Evolutionary conservation across 2,797 vertebrate species (phyloP).

Genomic region (Saxicola maurus): DNA sequence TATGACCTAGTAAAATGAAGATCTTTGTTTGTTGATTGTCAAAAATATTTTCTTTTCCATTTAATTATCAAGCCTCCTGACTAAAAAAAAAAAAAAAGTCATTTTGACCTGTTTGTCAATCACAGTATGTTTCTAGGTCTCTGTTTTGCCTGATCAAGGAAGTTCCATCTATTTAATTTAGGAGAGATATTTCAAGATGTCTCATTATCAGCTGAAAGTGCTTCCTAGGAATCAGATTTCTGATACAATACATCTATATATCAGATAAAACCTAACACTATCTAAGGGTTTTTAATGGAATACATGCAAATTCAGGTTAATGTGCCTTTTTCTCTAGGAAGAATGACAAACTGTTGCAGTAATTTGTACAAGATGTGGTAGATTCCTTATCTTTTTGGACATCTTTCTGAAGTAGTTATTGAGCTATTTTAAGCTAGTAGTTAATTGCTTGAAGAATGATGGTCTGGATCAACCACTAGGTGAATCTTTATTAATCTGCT

Average conservation of each 20-base stretch:
- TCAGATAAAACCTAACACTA: neutral
- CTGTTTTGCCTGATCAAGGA: neutral
- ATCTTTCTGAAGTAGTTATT: neutral
- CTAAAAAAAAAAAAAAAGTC: neutral
- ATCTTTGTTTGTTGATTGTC: accelerated
- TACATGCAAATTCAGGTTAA: neutral
- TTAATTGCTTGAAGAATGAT: neutral
- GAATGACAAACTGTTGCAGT: neutral
- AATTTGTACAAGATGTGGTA: neutral
- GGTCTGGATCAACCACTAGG: neutral
- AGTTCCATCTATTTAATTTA: neutral
- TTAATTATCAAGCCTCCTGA: neutral
- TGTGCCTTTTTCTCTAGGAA: neutral
- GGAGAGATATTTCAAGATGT: neutral
- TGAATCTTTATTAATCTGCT: neutral
- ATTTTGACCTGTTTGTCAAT: neutral
- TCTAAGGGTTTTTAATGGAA: neutral
- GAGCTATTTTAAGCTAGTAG: neutral
- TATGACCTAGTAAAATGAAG: neutral
- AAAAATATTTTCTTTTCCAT: neutral
- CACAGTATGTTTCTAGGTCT: neutral
- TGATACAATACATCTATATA: neutral
- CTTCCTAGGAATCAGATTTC: neutral
- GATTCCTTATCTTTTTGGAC: neutral
- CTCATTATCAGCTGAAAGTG: neutral